phyloP scores from a whole-genome alignment of 2,888 invertebrate genomes.

The Protonemura montana region DNA sequence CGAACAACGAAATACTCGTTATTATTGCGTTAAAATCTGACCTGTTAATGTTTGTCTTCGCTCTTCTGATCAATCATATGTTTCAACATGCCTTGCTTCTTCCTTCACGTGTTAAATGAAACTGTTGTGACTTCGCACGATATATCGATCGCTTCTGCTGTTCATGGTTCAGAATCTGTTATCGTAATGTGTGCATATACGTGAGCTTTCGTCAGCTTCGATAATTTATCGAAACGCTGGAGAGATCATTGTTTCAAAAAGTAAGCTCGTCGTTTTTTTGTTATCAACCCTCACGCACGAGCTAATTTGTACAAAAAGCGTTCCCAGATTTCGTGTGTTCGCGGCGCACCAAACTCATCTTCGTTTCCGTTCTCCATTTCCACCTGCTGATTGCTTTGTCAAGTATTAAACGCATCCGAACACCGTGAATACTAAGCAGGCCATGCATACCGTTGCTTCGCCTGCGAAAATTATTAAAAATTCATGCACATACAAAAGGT shows the following conservation, averaged over 20 bases:
- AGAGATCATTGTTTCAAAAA: not conserved
- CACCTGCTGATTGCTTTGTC: not conserved
- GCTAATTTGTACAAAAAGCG: not conserved
- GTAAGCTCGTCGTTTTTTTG: not conserved
- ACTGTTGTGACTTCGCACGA: not conserved
- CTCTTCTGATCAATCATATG: not conserved
- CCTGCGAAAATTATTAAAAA: not conserved
- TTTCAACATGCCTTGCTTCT: no score
- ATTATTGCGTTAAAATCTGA: not conserved
- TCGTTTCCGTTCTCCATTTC: slow-evolving; percentile 12
- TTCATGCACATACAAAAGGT: not conserved
- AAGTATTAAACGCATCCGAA: not conserved
- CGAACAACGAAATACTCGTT: not conserved
- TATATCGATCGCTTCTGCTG: not conserved
- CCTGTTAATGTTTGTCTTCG: not conserved
- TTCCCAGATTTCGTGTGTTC: not conserved
- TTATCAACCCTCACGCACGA: not conserved
- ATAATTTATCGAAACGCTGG: not conserved
- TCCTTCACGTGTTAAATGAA: not conserved
- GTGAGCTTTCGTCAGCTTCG: not conserved
- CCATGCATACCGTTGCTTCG: not conserved
- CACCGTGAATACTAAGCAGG: not conserved
- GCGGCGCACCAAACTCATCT: not conserved
- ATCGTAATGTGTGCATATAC: not conserved
- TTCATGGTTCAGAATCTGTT: no score